Percentiles rank a stretch among this genome's conserved stretches.
Conservation (phyloP, 2,113 vertebrate species). For the Conger conger region DNA sequence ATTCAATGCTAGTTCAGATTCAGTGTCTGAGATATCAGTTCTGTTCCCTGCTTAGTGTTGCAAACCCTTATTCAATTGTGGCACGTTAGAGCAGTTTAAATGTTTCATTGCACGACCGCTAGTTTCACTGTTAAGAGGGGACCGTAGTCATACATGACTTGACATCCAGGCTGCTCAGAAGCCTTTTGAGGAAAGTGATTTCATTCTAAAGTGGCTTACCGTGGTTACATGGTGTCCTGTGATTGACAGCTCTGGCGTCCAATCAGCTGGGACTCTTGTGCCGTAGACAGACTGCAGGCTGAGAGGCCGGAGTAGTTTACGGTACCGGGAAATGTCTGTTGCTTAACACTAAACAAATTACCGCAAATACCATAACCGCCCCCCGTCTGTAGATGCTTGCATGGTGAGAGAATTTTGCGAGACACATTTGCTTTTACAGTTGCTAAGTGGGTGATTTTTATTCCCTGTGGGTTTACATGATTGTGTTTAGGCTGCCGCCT, state of each 20-base stretch:
- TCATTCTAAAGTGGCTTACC: too few relatives aligned
- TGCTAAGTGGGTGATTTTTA: too few relatives aligned
- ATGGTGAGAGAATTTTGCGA: not conserved
- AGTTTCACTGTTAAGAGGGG: not conserved
- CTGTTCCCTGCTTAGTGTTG: not conserved
- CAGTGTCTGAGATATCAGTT: too few relatives aligned
- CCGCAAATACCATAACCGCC: slow-evolving; percentile 20
- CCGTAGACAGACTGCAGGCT: slow-evolving; percentile 7
- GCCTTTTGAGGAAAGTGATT: too few relatives aligned
- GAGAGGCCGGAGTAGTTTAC: not conserved
- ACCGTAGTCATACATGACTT: too few relatives aligned
- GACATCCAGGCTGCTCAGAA: too few relatives aligned
- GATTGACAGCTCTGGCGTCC: not conserved
- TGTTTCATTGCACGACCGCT: too few relatives aligned
- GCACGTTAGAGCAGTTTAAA: too few relatives aligned
- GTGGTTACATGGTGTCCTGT: not conserved
- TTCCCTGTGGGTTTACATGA: not conserved
- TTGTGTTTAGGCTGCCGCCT: not conserved
- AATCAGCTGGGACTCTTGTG: not conserved
- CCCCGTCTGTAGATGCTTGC: not conserved
- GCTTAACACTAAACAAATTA: slow-evolving; percentile 33
- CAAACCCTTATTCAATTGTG: not conserved
- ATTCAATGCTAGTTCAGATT: too few relatives aligned
- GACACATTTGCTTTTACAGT: not conserved
- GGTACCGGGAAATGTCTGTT: slow-evolving; percentile 28